phyloP scores from a whole-genome alignment of 2,888 invertebrate genomes.

The Aspidiotus rigidus region DNA sequence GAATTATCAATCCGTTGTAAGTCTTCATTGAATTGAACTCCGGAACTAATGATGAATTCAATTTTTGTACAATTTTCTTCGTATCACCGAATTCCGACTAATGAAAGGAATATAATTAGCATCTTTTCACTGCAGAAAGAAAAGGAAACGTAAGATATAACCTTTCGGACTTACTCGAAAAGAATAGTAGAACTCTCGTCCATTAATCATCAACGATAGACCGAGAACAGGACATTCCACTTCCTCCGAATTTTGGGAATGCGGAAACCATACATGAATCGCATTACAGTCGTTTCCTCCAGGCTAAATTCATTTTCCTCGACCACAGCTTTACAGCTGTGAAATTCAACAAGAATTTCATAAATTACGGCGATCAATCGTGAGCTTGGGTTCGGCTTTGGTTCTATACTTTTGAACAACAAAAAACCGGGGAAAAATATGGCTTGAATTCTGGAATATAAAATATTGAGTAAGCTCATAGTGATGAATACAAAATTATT shows the following conservation, averaged over 20 bases:
- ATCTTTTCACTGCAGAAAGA: neutral
- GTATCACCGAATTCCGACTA: slow-evolving; percentile 1
- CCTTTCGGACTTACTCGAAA: neutral
- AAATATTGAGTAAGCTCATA: neutral
- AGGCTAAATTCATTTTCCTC: neutral
- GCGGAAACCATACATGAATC: neutral
- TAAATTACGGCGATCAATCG: neutral
- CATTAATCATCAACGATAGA: neutral
- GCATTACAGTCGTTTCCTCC: slow-evolving; percentile 2
- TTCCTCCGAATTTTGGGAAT: slow-evolving; percentile 1
- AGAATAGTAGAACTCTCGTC: neutral
- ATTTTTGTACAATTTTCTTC: neutral
- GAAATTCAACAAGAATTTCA: neutral
- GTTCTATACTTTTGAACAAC: neutral
- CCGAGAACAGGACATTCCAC: neutral
- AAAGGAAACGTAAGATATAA: neutral
- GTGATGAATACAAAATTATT: neutral
- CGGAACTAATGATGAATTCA: slow-evolving; percentile 1
- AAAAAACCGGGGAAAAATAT: neutral
- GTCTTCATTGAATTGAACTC: neutral
- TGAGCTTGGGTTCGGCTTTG: slow-evolving; percentile 1
- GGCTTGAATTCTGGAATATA: slow-evolving; percentile 1
- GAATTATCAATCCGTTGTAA: neutral
- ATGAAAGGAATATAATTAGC: neutral
- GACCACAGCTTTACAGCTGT: neutral